Conservation (phyloP, 2,888 invertebrate species). For the Trichogramma evanescens region DNA sequence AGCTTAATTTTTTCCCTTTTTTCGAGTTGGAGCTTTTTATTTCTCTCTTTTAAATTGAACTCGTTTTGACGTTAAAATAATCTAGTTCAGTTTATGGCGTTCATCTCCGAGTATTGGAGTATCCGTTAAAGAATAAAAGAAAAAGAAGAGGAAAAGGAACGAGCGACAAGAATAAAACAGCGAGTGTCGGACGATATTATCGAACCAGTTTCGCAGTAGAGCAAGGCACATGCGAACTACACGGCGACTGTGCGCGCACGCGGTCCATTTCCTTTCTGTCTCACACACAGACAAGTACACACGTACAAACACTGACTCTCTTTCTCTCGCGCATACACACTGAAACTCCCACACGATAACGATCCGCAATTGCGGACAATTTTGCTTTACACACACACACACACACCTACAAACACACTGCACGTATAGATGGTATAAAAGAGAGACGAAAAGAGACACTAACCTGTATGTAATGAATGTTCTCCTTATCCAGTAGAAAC, state of each 20-base stretch:
- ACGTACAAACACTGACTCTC: not conserved
- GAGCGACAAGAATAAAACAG: not conserved
- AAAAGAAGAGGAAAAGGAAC: not conserved
- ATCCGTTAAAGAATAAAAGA: not conserved
- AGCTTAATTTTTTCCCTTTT: no score
- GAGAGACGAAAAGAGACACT: constrained; percentile 39
- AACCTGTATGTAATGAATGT: constrained; percentile 79
- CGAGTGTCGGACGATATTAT: not conserved
- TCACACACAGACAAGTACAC: not conserved
- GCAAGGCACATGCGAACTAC: no score
- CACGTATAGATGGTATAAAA: not conserved
- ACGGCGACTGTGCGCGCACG: no score
- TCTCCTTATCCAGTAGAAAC: constrained; percentile 89
- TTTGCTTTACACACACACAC: not conserved
- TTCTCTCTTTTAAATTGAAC: no score
- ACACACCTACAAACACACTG: not conserved
- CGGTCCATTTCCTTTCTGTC: no score
- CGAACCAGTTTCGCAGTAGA: no score
- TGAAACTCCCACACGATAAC: not conserved
- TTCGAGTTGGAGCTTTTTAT: no score
- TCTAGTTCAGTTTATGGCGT: no score
- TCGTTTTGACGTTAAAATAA: no score
- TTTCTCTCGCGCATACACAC: not conserved
- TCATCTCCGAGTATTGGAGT: no score
- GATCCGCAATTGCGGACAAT: not conserved